Conservation (phyloP, 1,140 invertebrate genomes). For the Drosophila guanche region DNA sequence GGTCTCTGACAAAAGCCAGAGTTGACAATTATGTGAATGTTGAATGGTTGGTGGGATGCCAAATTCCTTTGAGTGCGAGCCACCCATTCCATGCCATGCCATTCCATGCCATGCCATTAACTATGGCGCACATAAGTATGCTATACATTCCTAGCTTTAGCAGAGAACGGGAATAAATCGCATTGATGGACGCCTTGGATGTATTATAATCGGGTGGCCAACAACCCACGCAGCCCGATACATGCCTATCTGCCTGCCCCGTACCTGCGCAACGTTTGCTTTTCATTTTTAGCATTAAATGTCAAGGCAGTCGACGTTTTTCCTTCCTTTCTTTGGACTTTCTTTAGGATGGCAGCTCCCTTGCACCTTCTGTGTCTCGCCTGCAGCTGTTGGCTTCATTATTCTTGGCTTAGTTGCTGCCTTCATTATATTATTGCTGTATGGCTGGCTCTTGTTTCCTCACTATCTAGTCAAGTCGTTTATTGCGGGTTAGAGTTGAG, state of each 20-base stretch:
- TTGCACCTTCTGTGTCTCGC: constrained; percentile 46
- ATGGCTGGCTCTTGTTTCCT: constrained; percentile 53
- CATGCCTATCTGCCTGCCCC: neutral
- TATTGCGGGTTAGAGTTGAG: constrained; percentile 34
- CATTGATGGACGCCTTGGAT: constrained; percentile 29
- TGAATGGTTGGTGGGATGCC: constrained; percentile 37
- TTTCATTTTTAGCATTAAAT: constrained; percentile 61
- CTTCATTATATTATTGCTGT: constrained; percentile 67
- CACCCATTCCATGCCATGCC: constrained; percentile 9
- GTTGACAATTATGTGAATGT: constrained; percentile 64
- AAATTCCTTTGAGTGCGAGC: constrained; percentile 31
- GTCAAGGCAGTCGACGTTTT: constrained; percentile 61
- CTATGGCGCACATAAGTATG: constrained; percentile 62
- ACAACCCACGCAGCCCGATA: neutral
- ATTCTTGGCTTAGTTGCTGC: constrained; percentile 34
- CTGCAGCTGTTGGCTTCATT: constrained; percentile 49
- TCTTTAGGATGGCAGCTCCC: constrained; percentile 10
- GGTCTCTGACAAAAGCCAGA: constrained; percentile 35
- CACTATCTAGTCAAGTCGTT: constrained; percentile 8
- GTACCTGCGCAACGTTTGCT: constrained; percentile 38
- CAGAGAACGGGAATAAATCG: no score
- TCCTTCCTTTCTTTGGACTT: constrained; percentile 11
- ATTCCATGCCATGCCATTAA: constrained; percentile 11
- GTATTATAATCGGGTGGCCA: constrained; percentile 28
- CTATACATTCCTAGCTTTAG: constrained; percentile 37